These are phyloP conservation scores for Musca vetustissima DNA, from an alignment of 1,140 invertebrate species.

Conservation along the genomic window DNA sequence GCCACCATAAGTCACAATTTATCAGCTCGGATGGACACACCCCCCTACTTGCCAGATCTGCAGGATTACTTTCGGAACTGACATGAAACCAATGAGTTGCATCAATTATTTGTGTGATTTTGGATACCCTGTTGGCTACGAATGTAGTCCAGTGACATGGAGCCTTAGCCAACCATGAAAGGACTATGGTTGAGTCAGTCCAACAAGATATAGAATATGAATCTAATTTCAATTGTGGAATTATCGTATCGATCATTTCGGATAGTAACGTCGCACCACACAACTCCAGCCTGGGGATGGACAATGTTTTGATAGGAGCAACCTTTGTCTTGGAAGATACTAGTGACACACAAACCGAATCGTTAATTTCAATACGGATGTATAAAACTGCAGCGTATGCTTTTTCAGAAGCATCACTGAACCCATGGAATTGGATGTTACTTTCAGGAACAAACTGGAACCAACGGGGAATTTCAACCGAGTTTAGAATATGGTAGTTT, in stretches of 20 bases:
- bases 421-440: conserved; percentile 4
- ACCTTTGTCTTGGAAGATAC: conserved; percentile 35
- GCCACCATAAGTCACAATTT: conserved; percentile 41
- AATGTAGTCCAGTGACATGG: conserved; percentile 41
- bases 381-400: conserved; percentile 13
- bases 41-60: conserved; percentile 15
- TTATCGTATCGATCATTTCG: conserved; percentile 21
- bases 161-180: conserved; percentile 39
- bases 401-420: conserved; percentile 16
- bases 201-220: conserved; percentile 33
- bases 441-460: neutral
- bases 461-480: neutral
- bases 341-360: neutral
- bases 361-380: neutral
- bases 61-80: conserved; percentile 45
- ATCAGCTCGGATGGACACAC: neutral
- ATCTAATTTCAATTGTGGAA: neutral
- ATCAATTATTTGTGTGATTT: conserved; percentile 37
- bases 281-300: conserved; percentile 41
- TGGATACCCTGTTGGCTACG: conserved; percentile 49
- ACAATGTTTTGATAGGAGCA: conserved; percentile 38
- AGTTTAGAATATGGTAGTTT: too few species aligned
- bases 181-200: conserved; percentile 35
- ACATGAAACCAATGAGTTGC: conserved; percentile 48
- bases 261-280: conserved; percentile 35